A percentile compares a stretch with the other conserved stretches of the same genome.
phyloP scores from a whole-genome alignment of 2,113 vertebrate species.

The Isurus oxyrinchus region DNA sequence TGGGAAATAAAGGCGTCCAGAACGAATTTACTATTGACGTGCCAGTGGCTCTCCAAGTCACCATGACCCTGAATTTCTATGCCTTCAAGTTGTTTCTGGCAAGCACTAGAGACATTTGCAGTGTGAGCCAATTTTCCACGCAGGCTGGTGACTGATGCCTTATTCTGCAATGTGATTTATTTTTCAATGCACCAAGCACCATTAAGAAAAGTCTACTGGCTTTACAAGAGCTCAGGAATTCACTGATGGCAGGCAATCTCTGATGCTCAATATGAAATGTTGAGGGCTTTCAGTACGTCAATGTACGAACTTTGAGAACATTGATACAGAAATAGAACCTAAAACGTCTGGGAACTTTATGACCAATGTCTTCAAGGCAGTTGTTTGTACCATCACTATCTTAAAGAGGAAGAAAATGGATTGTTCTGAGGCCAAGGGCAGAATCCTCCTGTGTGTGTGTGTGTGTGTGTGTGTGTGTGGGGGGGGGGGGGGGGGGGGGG shows the following conservation, averaged over 20 bases:
- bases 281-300: neutral
- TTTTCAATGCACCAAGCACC: neutral
- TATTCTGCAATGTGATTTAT: neutral
- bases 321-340: neutral
- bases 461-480: too few relatives aligned
- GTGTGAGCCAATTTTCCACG: neutral
- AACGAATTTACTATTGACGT: neutral
- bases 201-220: neutral
- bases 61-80: neutral
- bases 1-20: neutral
- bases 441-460: too few relatives aligned
- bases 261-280: neutral
- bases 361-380: neutral
- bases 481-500: too few relatives aligned
- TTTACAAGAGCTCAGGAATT: neutral
- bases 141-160: neutral
- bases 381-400: neutral
- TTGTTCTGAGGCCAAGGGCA: neutral
- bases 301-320: neutral
- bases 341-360: neutral
- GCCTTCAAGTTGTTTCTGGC: neutral
- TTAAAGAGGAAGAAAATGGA: neutral
- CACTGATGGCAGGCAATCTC: neutral
- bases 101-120: neutral
- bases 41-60: neutral